These are phyloP conservation scores for Peromyscus melanophrys DNA, from an alignment of 2,797 vertebrate species.

Conservation along the genomic window DNA sequence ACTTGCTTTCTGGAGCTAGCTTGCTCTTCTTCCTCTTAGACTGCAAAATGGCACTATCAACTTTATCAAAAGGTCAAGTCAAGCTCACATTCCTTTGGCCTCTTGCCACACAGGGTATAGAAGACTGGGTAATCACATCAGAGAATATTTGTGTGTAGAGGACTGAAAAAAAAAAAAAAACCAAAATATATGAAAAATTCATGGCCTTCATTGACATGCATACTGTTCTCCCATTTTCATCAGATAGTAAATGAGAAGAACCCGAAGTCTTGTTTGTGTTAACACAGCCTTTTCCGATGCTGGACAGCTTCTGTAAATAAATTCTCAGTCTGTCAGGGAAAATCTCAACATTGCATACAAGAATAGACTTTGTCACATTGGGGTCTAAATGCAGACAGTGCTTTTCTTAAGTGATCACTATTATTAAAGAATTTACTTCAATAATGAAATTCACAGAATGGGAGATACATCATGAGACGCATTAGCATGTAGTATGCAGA, in stretches of 20 bases:
- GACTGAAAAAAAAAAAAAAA: slow-evolving; percentile 60
- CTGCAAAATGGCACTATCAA: slow-evolving; percentile 39
- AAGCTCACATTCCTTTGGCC: slow-evolving; percentile 61
- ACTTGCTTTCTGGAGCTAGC: slow-evolving; percentile 53
- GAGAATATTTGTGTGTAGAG: slow-evolving; percentile 63
- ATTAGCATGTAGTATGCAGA: slow-evolving; percentile 58
- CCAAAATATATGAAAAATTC: slow-evolving; percentile 79
- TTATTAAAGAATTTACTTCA: slow-evolving; percentile 84
- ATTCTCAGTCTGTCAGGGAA: slow-evolving; percentile 82
- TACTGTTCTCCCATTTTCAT: slow-evolving; percentile 76
- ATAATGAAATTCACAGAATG: slow-evolving; percentile 73
- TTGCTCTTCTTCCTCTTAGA: slow-evolving; percentile 17
- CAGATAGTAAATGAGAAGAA: slow-evolving; percentile 82
- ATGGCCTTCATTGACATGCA: slow-evolving; percentile 80
- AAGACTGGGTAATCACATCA: slow-evolving; percentile 65
- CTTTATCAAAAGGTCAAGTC: slow-evolving; percentile 77
- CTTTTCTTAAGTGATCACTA: slow-evolving; percentile 79
- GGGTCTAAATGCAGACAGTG: slow-evolving; percentile 74
- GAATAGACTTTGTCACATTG: slow-evolving; percentile 68
- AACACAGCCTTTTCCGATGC: slow-evolving; percentile 78
- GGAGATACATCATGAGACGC: slow-evolving; percentile 67
- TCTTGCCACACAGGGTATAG: slow-evolving; percentile 25
- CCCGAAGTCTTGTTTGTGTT: slow-evolving; percentile 75
- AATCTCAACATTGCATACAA: slow-evolving; percentile 74
- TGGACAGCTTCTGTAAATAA: slow-evolving; percentile 82